Conservation (phyloP, 2,797 vertebrate genomes). For the Sebastes reedi region DNA sequence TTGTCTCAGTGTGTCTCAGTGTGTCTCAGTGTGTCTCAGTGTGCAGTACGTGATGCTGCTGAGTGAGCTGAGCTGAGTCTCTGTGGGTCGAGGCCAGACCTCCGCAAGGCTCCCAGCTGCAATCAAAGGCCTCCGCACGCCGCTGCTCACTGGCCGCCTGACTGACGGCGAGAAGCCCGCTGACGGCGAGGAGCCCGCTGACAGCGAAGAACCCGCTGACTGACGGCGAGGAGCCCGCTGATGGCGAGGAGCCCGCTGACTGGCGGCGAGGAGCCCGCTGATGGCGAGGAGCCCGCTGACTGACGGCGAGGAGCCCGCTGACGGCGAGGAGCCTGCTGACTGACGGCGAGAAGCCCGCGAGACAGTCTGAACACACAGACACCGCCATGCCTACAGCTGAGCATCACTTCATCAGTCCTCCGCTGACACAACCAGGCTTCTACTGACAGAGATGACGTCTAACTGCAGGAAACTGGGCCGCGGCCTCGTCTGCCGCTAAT, state of each 20-base stretch:
- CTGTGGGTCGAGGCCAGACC: slow-evolving; percentile 8
- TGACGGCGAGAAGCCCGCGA: not conserved
- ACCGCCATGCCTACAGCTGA: not conserved
- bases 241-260: no score
- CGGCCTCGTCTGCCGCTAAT: slow-evolving; percentile 9
- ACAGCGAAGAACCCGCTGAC: no score
- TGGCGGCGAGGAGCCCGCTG: no score
- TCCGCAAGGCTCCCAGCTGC: slow-evolving; percentile 7
- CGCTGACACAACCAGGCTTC: slow-evolving; percentile 39
- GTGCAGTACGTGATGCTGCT: slow-evolving; percentile 7
- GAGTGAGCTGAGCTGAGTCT: slow-evolving; percentile 26
- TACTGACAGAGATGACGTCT: slow-evolving; percentile 20
- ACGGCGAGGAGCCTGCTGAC: no score
- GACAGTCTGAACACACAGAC: not conserved
- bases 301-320: no score
- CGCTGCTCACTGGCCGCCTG: slow-evolving; percentile 3
- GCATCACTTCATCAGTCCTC: not conserved
- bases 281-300: no score
- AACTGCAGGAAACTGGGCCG: slow-evolving; percentile 38
- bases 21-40: not conserved
- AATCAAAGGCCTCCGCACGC: slow-evolving; percentile 48
- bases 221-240: no score
- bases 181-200: no score
- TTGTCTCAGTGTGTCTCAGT: not conserved
- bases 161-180: not conserved